Evolutionary conservation across 2,113 vertebrate genomes (phyloP).

Genomic region (Podarcis raffonei): DNA sequence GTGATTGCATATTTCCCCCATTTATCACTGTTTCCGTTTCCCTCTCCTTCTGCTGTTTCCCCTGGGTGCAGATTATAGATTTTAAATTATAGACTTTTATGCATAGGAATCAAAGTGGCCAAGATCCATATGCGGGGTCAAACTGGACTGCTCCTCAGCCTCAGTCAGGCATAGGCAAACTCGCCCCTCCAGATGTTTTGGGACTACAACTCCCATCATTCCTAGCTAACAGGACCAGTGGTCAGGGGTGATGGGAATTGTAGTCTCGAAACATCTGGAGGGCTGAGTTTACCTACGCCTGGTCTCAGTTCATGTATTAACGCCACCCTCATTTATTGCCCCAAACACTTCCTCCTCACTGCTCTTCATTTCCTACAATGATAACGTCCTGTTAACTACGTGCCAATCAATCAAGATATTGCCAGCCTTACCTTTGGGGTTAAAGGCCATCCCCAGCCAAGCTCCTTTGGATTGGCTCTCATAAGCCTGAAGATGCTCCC

Average conservation of each 20-base stretch:
- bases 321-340: neutral
- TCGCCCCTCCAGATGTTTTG: too few relatives aligned
- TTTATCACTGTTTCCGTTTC: neutral
- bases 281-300: too few relatives aligned
- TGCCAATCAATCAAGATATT: neutral
- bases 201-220: too few relatives aligned
- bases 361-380: neutral
- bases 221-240: too few relatives aligned
- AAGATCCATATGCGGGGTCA: neutral
- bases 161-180: neutral
- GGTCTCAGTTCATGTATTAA: too few relatives aligned
- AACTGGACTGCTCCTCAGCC: neutral
- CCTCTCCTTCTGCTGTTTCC: neutral
- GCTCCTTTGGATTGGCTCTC: constrained; percentile 87
- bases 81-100: neutral
- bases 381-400: neutral
- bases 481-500: constrained; percentile 92
- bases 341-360: neutral
- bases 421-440: constrained; percentile 82
- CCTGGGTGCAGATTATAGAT: neutral
- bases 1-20: neutral
- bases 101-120: neutral
- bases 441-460: constrained; percentile 95
- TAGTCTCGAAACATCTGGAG: too few relatives aligned
- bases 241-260: too few relatives aligned